Conservation (phyloP, 2,888 invertebrate species). For the Oconnorella tubifera region DNA sequence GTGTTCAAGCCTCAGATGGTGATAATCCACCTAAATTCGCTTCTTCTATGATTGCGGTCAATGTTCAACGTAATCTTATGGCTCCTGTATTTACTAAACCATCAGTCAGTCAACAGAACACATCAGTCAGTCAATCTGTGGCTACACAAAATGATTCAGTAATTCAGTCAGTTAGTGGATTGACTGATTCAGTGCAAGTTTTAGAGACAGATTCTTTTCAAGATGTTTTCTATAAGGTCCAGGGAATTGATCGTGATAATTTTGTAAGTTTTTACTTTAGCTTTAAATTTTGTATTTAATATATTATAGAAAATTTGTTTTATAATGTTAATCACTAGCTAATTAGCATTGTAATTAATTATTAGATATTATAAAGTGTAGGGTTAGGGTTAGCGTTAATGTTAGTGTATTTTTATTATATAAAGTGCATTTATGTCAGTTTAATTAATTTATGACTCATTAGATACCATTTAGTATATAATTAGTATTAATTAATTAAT, state of each 20-base stretch:
- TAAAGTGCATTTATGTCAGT: too few species aligned
- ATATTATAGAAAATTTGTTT: too few species aligned
- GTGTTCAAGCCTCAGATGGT: slow-evolving; percentile 44
- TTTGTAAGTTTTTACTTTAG: slow-evolving; percentile 36
- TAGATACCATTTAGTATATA: too few species aligned
- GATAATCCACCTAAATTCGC: slow-evolving; percentile 37
- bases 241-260: slow-evolving; percentile 41
- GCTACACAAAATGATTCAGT: too few species aligned
- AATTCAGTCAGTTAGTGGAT: slow-evolving; percentile 22
- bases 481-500: too few species aligned
- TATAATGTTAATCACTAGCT: too few species aligned
- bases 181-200: slow-evolving; percentile 36
- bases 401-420: too few species aligned
- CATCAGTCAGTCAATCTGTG: too few species aligned
- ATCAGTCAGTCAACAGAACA: slow-evolving; percentile 10
- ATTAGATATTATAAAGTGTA: too few species aligned
- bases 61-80: slow-evolving; percentile 41
- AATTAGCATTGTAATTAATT: too few species aligned
- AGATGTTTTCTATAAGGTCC: slow-evolving; percentile 37
- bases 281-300: not conserved
- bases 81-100: slow-evolving; percentile 41
- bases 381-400: too few species aligned
- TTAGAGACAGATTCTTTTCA: slow-evolving; percentile 42
- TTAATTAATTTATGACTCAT: too few species aligned
- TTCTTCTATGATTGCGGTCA: slow-evolving; percentile 39